phyloP scores from a whole-genome alignment of 2,797 vertebrate species.

The Scleropages formosus region DNA sequence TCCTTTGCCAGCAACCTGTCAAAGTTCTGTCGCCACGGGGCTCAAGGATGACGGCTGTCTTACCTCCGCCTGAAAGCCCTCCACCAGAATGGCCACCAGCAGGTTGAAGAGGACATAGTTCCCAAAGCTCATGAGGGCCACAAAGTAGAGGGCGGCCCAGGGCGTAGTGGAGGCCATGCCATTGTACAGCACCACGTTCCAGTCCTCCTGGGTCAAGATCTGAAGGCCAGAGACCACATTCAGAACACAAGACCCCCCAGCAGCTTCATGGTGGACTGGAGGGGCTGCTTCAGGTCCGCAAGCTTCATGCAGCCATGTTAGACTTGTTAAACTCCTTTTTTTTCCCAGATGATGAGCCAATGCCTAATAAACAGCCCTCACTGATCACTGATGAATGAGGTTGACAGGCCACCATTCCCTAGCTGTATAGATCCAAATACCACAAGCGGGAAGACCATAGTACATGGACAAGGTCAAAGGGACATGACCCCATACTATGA shows the following conservation, averaged over 20 bases:
- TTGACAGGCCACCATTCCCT: not conserved
- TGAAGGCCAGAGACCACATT: slow-evolving; percentile 45
- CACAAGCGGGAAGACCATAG: not conserved
- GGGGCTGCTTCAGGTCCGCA: not conserved
- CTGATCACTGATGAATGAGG: not conserved
- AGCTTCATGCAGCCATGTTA: not conserved
- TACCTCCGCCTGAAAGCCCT: slow-evolving; percentile 94
- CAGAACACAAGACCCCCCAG: not conserved
- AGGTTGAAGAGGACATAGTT: slow-evolving; percentile 98
- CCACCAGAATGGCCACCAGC: slow-evolving; percentile 93
- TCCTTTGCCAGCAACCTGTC: no score
- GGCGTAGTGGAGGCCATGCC: slow-evolving; percentile 91
- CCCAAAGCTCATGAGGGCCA: slow-evolving; percentile 96
- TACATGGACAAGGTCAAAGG: not conserved
- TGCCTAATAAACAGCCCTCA: not conserved
- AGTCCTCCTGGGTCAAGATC: slow-evolving; percentile 97
- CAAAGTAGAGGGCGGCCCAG: slow-evolving; percentile 93
- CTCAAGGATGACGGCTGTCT: slow-evolving; percentile 25
- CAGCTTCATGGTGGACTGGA: not conserved
- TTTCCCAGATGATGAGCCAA: not conserved
- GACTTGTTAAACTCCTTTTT: not conserved
- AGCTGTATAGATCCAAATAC: not conserved
- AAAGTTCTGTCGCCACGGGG: not conserved
- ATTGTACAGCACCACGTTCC: slow-evolving; percentile 92
- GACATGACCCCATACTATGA: not conserved